Evolutionary conservation across 1,140 invertebrate genomes (phyloP).

Genomic region (Drosophila watanabei): DNA sequence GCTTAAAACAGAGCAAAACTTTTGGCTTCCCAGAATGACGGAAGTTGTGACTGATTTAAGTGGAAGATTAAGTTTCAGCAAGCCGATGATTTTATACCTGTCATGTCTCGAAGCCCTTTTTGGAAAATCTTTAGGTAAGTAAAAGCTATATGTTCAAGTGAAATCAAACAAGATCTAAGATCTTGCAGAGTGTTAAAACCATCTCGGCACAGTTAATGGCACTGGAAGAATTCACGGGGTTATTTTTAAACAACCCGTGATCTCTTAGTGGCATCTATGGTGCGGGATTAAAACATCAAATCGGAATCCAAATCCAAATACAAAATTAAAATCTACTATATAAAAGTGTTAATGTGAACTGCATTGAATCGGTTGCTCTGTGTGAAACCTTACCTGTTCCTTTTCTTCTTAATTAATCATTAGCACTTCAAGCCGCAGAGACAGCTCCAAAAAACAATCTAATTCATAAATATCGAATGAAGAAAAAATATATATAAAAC

Average conservation of each 20-base stretch:
- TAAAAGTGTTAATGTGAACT: conserved; percentile 57
- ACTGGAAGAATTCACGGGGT: conserved; percentile 86
- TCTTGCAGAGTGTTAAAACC: conserved; percentile 17
- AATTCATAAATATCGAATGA: conserved; percentile 60
- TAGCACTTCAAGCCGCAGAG: conserved; percentile 52
- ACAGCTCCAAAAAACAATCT: conserved; percentile 45
- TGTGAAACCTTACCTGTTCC: conserved; percentile 4
- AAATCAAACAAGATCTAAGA: background rate
- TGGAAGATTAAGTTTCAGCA: background rate
- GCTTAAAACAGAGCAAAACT: background rate
- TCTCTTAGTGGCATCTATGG: conserved; percentile 87
- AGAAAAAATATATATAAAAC: conserved; percentile 35
- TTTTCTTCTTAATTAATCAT: conserved; percentile 57
- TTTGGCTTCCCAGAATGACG: conserved; percentile 16
- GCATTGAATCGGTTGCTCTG: conserved; percentile 58
- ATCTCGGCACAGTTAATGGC: conserved; percentile 86
- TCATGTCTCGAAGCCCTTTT: background rate
- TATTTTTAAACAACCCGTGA: conserved; percentile 85
- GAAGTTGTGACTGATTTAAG: conserved; percentile 27
- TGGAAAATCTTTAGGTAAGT: background rate
- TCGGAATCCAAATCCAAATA: background rate
- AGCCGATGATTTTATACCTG: background rate
- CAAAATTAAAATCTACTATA: background rate
- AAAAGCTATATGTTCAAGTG: conserved; percentile 14
- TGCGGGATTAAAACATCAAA: conserved; percentile 72